A percentile compares a stretch with the other conserved stretches of the same genome.
Evolutionary conservation across 1,140 invertebrate genomes (phyloP).

Genomic region (Phymastichus coffea): DNA sequence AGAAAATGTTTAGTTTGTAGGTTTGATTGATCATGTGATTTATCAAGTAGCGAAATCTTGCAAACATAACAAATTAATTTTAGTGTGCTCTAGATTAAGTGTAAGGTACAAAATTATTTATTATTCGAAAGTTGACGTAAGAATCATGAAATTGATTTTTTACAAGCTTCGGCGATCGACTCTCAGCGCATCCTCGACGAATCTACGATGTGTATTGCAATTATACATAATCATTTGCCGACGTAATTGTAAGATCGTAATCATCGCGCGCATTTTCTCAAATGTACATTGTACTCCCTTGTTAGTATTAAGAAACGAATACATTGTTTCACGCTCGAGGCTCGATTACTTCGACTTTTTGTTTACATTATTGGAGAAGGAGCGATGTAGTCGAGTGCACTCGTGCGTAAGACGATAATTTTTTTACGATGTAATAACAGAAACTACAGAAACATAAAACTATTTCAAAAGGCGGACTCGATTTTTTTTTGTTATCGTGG

Average conservation of each 20-base stretch:
- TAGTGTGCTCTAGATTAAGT: slow-evolving; percentile 1
- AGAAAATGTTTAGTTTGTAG: slow-evolving; percentile 9
- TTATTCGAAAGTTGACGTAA: background rate
- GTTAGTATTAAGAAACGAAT: slow-evolving; percentile 36
- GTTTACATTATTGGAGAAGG: too few relatives aligned
- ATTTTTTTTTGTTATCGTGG: background rate
- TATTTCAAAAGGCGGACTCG: background rate
- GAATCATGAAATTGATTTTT: slow-evolving; percentile 8
- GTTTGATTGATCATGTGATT: slow-evolving; percentile 6
- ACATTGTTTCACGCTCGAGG: slow-evolving; percentile 15
- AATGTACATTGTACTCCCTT: slow-evolving; percentile 40
- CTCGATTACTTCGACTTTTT: slow-evolving; percentile 2
- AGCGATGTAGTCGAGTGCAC: background rate
- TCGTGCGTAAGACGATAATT: slow-evolving; percentile 31
- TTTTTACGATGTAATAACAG: slow-evolving; percentile 37
- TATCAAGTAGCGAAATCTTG: background rate
- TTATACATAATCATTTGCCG: slow-evolving; percentile 22
- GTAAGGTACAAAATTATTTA: slow-evolving; percentile 22
- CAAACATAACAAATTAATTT: background rate
- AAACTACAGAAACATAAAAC: slow-evolving; percentile 26
- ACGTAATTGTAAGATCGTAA: slow-evolving; percentile 19
- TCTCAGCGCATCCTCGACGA: slow-evolving; percentile 4
- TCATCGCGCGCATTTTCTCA: slow-evolving; percentile 34
- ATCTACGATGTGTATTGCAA: slow-evolving; percentile 13
- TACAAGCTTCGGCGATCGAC: slow-evolving; percentile 3